Conservation (phyloP, 2,888 invertebrate genomes). For the Beris chalybata region DNA sequence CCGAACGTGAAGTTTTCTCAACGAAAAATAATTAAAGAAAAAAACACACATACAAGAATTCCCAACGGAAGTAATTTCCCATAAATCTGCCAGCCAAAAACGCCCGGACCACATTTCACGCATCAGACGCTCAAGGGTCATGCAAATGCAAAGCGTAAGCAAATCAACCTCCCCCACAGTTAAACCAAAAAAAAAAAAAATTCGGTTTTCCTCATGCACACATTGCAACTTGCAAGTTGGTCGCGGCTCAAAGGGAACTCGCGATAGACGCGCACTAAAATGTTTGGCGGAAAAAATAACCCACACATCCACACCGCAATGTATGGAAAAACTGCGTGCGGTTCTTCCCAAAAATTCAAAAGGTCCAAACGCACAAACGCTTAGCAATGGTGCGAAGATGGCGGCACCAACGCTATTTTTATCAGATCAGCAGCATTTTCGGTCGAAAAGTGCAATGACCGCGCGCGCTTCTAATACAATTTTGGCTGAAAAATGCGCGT, state of each 20-base stretch:
- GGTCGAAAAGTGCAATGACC: slow-evolving; percentile 30
- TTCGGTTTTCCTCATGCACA: slow-evolving; percentile 8
- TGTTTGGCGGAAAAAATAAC: no score
- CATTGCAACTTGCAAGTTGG: no score
- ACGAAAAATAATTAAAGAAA: no score
- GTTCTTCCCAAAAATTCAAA: slow-evolving; percentile 5
- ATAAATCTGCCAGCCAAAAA: slow-evolving; percentile 26
- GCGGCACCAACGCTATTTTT: slow-evolving; percentile 31
- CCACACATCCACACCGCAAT: no score
- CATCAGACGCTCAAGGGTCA: slow-evolving; percentile 10
- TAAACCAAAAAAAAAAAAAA: slow-evolving; percentile 7
- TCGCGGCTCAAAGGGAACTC: no score
- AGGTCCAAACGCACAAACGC: slow-evolving; percentile 14
- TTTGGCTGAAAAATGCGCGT: slow-evolving; percentile 20
- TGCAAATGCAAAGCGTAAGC: slow-evolving; percentile 19
- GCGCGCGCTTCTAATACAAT: neutral
- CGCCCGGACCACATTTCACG: slow-evolving; percentile 3
- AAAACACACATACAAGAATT: slow-evolving; percentile 1
- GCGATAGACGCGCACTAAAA: no score
- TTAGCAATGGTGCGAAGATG: slow-evolving; percentile 18
- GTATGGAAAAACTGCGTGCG: neutral
- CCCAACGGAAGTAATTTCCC: slow-evolving; percentile 25
- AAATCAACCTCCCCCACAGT: slow-evolving; percentile 22
- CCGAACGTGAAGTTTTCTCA: no score
- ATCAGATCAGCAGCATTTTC: slow-evolving; percentile 27